Evolutionary conservation across 2,888 invertebrate genomes (phyloP).

Genomic region (Nesidiocoris tenuis): DNA sequence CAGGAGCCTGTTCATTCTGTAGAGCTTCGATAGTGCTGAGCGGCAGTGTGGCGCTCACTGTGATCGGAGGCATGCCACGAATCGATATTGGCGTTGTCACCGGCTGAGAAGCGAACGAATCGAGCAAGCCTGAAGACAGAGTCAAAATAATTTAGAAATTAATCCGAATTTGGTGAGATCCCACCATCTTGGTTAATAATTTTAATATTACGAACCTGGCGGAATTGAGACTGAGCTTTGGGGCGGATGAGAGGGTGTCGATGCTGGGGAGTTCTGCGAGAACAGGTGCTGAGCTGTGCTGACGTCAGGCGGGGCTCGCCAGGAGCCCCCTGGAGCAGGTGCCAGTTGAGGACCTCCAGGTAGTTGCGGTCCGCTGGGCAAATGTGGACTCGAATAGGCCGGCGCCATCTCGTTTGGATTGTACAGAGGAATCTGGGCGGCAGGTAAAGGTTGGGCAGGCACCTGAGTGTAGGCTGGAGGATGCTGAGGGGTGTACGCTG

Average conservation of each 20-base stretch:
- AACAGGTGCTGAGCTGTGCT: constrained; percentile 50
- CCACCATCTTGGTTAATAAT: too few species aligned
- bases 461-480: constrained; percentile 1
- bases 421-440: constrained; percentile 31
- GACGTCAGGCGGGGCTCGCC: constrained; percentile 17
- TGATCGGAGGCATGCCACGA: constrained; percentile 78
- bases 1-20: constrained; percentile 47
- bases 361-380: background rate
- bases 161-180: too few species aligned
- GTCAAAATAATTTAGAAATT: too few species aligned
- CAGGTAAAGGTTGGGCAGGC: background rate
- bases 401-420: constrained; percentile 24
- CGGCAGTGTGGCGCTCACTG: constrained; percentile 71
- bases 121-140: constrained; percentile 29
- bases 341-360: too few species aligned
- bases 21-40: constrained; percentile 61
- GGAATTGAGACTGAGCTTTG: constrained; percentile 48
- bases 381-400: constrained; percentile 1
- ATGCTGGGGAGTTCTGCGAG: constrained; percentile 49
- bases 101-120: constrained; percentile 49
- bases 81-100: constrained; percentile 69
- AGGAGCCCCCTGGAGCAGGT: constrained; percentile 11
- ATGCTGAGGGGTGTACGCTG: background rate
- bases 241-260: constrained; percentile 50
- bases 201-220: constrained; percentile 44